These are phyloP conservation scores for Ginglymostoma cirratum DNA, from an alignment of 2,113 vertebrate genomes.

Conservation along the genomic window DNA sequence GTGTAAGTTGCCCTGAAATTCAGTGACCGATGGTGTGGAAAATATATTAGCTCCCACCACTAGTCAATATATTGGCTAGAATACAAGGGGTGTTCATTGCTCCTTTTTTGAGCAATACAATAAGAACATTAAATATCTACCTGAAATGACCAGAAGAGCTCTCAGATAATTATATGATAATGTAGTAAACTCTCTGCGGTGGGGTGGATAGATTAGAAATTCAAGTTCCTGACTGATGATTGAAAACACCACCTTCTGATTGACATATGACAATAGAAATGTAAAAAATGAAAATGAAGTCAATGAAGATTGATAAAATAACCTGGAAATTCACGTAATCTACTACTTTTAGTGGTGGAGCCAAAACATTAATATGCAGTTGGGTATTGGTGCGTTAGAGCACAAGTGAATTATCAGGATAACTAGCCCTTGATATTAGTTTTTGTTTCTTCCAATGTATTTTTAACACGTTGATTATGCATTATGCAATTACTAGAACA, in stretches of 20 bases:
- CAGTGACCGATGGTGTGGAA: neutral
- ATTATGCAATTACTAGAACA: neutral
- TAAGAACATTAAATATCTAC: neutral
- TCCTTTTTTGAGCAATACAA: neutral
- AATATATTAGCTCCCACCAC: neutral
- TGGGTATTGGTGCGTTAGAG: neutral
- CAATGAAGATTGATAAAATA: neutral
- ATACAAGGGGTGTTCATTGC: neutral
- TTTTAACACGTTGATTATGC: neutral
- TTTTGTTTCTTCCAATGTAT: neutral
- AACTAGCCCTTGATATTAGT: neutral
- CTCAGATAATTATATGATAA: neutral
- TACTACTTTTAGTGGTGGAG: neutral
- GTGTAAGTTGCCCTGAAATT: neutral
- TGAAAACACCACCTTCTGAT: neutral
- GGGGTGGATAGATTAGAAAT: neutral
- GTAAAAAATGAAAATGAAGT: neutral
- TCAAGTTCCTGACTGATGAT: neutral
- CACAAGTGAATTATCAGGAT: neutral
- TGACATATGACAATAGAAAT: neutral
- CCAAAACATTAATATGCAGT: neutral
- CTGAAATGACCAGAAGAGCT: neutral
- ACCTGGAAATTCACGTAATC: neutral
- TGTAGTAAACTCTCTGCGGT: neutral
- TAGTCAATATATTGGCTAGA: neutral